Base-by-base conservation (phyloP, 2,888 invertebrate species). In the Eristalinus sepulchralis region DNA sequence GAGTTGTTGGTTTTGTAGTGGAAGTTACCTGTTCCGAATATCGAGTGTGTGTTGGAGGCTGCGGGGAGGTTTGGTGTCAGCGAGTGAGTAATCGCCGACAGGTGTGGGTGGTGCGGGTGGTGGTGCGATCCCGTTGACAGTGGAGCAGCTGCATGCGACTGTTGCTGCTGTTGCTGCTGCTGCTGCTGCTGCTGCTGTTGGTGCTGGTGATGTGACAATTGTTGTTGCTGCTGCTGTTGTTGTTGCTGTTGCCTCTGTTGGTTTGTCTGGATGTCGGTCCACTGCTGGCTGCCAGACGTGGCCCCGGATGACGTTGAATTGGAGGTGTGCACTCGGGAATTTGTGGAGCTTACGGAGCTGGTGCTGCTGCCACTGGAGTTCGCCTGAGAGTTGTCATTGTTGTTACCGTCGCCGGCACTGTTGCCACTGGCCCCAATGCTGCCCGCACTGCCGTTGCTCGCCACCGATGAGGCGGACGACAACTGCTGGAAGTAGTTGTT, bases 1-100 rank as follows among this genome's bases (percentile, higher is more conserved):
- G 92, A 91, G 67, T 92, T 92, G 88, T 92, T 92, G 59, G 91
- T 91, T 88, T 92, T 92, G 88, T 92, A 92, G 88, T 92, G 92
- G 84, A 92, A 92, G 88, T 91, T 92, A 76, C 91, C 92, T 31
- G 90, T 90, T 70, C 92, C 92, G 68, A 92, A 92, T 83, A 92
- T 91, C n/a, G 92, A 92, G 87, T 92, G 92, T 3, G 91, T 89
- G 88, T 92, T 91, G 73, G 91, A 89, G 83, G 88, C 80, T 11
- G 88, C 85, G 13, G 88, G 83, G 17, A 89, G 71, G 83, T 88
- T 89, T 81, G 89, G 89, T 24, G 91, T 89, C 9, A 91, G 85
- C 17, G 90, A 89, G 80, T 91, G 91, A 85, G 88, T 89, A 34
- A 89, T 88, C 33, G 89, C 89, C 11, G 91, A 90, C 66, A 91